Base-by-base conservation (phyloP, 2,888 invertebrate species). In the Drosophila anomelani region DNA sequence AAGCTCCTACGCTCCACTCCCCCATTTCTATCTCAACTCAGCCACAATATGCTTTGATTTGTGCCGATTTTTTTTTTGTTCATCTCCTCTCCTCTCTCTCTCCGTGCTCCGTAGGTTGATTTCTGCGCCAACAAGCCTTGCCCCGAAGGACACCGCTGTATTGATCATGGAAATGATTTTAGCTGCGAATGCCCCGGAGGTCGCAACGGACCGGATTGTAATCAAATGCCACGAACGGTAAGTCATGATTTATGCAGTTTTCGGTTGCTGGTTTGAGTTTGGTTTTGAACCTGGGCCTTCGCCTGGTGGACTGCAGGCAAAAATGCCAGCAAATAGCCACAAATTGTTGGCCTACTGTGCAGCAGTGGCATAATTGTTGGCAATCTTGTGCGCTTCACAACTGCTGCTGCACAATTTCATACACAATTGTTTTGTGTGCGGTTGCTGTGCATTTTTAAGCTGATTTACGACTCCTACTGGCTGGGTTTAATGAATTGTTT, bases 161-260 rank as follows among this genome's bases (percentile, higher is more conserved):
- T 95, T 86, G 96, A 96, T 93, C 95, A 94, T 89, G 96, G 96
- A 78, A 95, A 96, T 93, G 95, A 94, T 91, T 95, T 95, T 91
- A 94, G 94, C 68, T 96, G 96, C 92, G 95, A 96, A 90, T 96
- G 96, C 91, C 95, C 95, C 17, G 94, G 94, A 79, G 96, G 96
- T 63, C 95, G 94, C 90, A 94, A 95, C 72, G 96, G 95, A 60
- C 94, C 95, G 60, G 95, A 95, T 92, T 96, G 96, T 91, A 94
- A 94, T 85, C 94, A 94, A 86, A 94, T 95, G 29, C 93, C 94
- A 71, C 93, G 94, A 93, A 94, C 95, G 91, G 95, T 96, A 93
- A 94, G 93, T 93, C 82, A 87, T 91, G 88, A 91, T 91, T 91
- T 91, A 91, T 90, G 91, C 88, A 90, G 76, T 66, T 66, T 47